A percentile compares a stretch with the other conserved stretches of the same genome.
These are phyloP conservation scores for Melanostoma mellinum DNA, from an alignment of 2,888 invertebrate genomes.

Conservation along the genomic window DNA sequence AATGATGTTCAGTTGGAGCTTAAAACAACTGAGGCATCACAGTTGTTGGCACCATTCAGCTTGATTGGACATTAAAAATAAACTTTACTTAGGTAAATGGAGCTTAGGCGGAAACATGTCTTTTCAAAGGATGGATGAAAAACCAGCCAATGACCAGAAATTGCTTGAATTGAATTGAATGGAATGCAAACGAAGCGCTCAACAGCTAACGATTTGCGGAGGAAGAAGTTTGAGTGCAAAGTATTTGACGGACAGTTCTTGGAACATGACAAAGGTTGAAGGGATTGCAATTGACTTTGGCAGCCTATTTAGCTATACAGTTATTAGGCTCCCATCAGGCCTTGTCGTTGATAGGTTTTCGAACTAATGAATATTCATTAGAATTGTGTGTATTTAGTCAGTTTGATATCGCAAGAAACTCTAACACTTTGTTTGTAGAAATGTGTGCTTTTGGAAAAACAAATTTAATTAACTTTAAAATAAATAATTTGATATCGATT, in stretches of 20 bases:
- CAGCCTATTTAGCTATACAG: constrained; percentile 43
- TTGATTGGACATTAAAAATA: constrained; percentile 68
- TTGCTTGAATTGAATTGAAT: constrained; percentile 2
- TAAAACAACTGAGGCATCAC: constrained; percentile 1
- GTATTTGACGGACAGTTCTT: not conserved
- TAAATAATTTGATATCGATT: constrained; percentile 46
- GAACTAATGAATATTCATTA: constrained; percentile 60
- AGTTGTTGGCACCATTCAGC: constrained; percentile 49
- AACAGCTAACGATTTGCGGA: constrained; percentile 58
- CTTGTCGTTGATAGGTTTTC: constrained; percentile 20
- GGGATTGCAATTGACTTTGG: constrained; percentile 42
- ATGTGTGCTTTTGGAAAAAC: not conserved
- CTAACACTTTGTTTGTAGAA: not conserved
- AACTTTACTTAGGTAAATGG: constrained; percentile 68
- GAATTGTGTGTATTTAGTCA: not conserved
- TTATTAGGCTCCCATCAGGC: constrained; percentile 50
- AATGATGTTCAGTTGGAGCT: not conserved
- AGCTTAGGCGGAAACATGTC: constrained; percentile 35
- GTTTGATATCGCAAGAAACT: not conserved
- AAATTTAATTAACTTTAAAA: constrained; percentile 32
- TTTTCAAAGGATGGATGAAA: constrained; percentile 21
- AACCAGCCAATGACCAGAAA: not conserved
- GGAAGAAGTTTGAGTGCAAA: constrained; percentile 33
- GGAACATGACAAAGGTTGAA: constrained; percentile 1
- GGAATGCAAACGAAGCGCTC: constrained; percentile 28